Evolutionary conservation across 2,113 vertebrate genomes (phyloP), one percentile per base, ranked within the genome.

Genomic region (Notiomystis cincta): DNA sequence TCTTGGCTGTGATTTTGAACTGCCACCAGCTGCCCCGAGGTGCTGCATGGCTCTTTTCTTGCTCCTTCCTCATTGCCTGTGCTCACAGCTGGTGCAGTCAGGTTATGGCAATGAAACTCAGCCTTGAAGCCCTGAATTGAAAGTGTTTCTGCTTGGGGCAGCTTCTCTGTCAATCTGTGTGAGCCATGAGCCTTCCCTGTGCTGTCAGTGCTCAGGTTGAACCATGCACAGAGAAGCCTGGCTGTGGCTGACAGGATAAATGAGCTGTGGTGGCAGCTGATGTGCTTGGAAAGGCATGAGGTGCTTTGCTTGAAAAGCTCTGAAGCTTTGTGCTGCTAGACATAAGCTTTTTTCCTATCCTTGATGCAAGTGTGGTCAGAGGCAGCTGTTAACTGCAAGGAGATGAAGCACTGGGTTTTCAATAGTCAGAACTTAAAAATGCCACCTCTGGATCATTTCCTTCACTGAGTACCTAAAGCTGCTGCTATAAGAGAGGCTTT

Each of bases 211-310:
- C 54, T 54, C 31, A 27, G 33, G 47, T 31, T 53, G n/a, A 85
- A 30, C 64, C 30, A 30, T 2, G 12, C 15, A 16, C 0, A 0
- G 38, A 51, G 48, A 33, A 72, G 24, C 48, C 38, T 20, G 33
- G 20, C 71, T 5, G 1, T 10, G 10, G 54, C 58, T 88, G 81
- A 30, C 17, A 31, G 40, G 38, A 62, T 57, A 81, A 92, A 64
- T 44, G 35, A 42, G 38, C 48, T 75, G 66, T 86, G 58, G 54
- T 89, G 56, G 37, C 61, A 79, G n/a, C 20, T 19, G 48, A 20
- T 61, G 67, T 31, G 30, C 45, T 82, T 45, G 64, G 51, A 87
- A 87, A 62, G 33, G 33, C 28, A 30, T 11, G 48, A 72, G 40
- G 17, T 2, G 4, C 48, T 40, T 70, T 37, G 33, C 37, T 44